Evolutionary conservation across 2,888 invertebrate genomes (phyloP), one percentile per base, ranked within the genome.

Genomic region (Campopleginae sp.): DNA sequence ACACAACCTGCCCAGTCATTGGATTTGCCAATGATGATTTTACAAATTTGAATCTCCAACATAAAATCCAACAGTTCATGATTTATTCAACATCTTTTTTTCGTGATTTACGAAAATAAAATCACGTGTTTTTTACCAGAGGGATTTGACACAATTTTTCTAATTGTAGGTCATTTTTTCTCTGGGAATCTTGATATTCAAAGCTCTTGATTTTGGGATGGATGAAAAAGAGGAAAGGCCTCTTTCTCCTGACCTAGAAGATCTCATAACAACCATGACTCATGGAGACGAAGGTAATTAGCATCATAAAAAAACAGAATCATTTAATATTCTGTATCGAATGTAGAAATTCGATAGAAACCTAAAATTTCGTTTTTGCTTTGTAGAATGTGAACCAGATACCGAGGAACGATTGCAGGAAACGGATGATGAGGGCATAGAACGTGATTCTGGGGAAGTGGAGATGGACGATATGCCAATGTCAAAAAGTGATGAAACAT

Each of bases 391-490:
- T 31, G 90, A 93, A 93, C 84, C 94, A 92, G 89, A 94, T 94
- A 87, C 94, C 93, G 87, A 95, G 93, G 94, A 95, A 94, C 77
- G 90, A 80, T 88, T 91, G 86, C 89, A 94, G 91, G 97, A 97
- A 94, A 96, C 96, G 14, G 97, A 98, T 91, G 98, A 98, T 93
- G 98, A 98, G 94, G 98, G 98, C 86, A 98, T 98, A 92, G 98
- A 98, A 94, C 95, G 97, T 89, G 98, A 98, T 94, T 97, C 97
- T 2, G 96, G 96, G 83, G 97, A 97, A 90, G 95, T 95, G 89
- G 96, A 93, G 82, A 88, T 89, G 27, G 91, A 93, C 38, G 93
- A 90, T 76, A 84, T 89, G 82, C 80, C 82, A 70, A 88, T 79
- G 78, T 89, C 82, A 12, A 86, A 87, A 61, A 89, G 88, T 87